Base-by-base conservation (phyloP, 1,140 invertebrate species). In the Sinonovacula constricta region DNA sequence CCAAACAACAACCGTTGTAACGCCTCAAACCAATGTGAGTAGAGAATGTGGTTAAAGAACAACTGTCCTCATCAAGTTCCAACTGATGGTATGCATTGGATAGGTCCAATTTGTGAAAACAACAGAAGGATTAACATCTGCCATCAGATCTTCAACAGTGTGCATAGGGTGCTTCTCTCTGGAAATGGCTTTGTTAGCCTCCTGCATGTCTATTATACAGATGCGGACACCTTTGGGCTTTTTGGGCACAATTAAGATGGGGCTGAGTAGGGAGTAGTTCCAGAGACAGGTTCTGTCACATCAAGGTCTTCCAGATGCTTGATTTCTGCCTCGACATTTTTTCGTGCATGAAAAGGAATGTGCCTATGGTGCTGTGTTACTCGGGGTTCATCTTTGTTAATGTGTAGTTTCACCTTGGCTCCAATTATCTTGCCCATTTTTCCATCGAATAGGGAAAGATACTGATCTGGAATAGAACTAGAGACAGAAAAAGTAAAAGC, bases 1-100 rank as follows among this genome's bases (percentile, higher is more conserved):
- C 86, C 86, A 60, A 86, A 81, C 26, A 77, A 70, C 26, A 87
- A 60, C 5, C 81, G 51, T 86, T 86, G 59, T 86, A 86, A 7
- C 82, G 56, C 18, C 65, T 45, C n/a, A n/a, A n/a, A n/a, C n/a
- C n/a, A n/a, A n/a, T n/a, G n/a, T n/a, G n/a, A n/a, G n/a, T n/a
- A n/a, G 4, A 86, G 63, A 86, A 85, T 15, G 82, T 83, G n/a
- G 84, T 87, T 18, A 84, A 60, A 34, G 72, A 76, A 26, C 87
- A 71, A 60, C 69, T 79, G 49, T 71, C 78, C 60, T 79, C 57
- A 49, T 83, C 72, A n/a, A n/a, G n/a, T n/a, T n/a, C n/a, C n/a
- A n/a, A n/a, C n/a, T n/a, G n/a, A n/a, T n/a, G n/a, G n/a, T 80
- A 88, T 14, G 63, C 85, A 14, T 72, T 78, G 3, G 33, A 81